Base-by-base conservation (phyloP, 2,797 vertebrate species). In the Phataginus tetradactyla region DNA sequence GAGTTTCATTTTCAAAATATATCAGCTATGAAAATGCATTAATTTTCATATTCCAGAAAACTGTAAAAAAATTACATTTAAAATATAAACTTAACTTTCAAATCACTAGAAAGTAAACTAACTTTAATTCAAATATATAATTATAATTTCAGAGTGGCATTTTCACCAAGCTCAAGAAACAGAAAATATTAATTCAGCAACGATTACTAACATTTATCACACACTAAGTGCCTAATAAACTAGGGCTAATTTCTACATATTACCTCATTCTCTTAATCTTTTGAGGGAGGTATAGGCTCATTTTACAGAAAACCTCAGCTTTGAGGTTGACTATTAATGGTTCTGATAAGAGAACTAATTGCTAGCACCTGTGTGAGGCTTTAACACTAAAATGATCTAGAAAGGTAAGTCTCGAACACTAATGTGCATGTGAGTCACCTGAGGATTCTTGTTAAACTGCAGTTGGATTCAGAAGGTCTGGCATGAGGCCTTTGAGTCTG, bases 61-160 rank as follows among this genome's bases (percentile, higher is more conserved):
- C 42, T 92, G 91, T 96, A 96, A 79, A 59, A 64, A 78, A 29
- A 78, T 83, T 55, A 18, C 74, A 95, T 21, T 96, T 90, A 88
- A 80, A 95, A 55, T 25, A 91, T 18, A 42, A 66, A 75, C 61
- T 77, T 87, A 91, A 96, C 34, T 85, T 86, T 79, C 78, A 92
- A 92, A 80, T 79, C n/a, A 37, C n/a, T 49, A 92, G 42, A 49
- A 90, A 90, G 10, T 89, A 85, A 96, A 53, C 45, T 51, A 78
- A 42, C 51, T 91, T 86, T 87, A 69, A 92, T 77, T 91, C 84
- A 96, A 95, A 93, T 90, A 86, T 27, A 61, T 72, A 79, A 95
- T 59, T 71, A 90, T 61, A 63, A 77, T 61, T 69, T 87, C 1
- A n/a, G 45, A 63, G 34, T 77, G 49, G 77, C 21, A 88, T 81